Percentiles rank a stretch among this genome's conserved stretches.
Conservation (phyloP, 1,140 invertebrate genomes). For the Saccostrea glomerata region DNA sequence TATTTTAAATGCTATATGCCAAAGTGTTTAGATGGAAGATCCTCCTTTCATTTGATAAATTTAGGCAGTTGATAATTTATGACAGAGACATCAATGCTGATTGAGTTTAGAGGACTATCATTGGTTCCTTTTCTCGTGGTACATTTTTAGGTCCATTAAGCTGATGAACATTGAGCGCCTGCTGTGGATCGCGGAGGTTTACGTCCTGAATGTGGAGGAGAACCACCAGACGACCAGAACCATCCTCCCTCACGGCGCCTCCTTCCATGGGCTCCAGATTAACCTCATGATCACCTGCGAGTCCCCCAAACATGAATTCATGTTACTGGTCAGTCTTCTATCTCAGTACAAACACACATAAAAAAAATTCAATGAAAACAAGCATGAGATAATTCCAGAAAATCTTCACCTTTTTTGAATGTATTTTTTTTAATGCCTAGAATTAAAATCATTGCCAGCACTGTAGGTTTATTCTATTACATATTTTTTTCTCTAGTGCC, state of each 20-base stretch:
- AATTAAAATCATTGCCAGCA: no score
- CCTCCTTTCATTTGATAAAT: neutral
- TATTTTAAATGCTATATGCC: neutral
- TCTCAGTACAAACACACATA: neutral
- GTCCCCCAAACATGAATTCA: slow-evolving; percentile 78
- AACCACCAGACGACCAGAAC: slow-evolving; percentile 77
- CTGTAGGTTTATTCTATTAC: neutral
- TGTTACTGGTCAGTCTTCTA: slow-evolving; percentile 71
- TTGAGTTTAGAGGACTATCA: neutral
- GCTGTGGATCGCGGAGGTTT: slow-evolving; percentile 80
- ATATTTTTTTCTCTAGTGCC: slow-evolving; percentile 65
- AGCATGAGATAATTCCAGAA: no score
- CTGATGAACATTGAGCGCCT: slow-evolving; percentile 80
- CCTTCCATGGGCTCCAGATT: slow-evolving; percentile 80
- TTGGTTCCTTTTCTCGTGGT: neutral
- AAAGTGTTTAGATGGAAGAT: neutral
- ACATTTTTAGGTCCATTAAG: slow-evolving; percentile 72
- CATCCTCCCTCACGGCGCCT: slow-evolving; percentile 81
- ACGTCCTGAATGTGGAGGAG: slow-evolving; percentile 81
- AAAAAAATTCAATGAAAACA: no score
- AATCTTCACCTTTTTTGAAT: no score
- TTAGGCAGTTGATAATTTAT: neutral
- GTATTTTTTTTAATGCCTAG: no score
- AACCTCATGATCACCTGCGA: slow-evolving; percentile 79
- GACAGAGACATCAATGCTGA: neutral